Conservation (phyloP, 2,888 invertebrate genomes). For the Orgyia antiqua region DNA sequence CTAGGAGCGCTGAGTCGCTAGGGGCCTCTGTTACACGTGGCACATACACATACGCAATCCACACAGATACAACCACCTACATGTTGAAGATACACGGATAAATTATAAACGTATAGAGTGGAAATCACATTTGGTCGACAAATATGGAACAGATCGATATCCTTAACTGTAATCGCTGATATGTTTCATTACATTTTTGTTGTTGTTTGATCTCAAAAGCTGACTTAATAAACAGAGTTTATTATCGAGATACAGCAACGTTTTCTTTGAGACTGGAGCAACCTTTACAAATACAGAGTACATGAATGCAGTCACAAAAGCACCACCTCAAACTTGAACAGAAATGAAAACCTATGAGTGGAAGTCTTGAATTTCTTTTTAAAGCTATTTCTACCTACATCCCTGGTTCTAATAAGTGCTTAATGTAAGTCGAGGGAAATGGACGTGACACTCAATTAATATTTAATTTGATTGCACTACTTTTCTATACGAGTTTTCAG, state of each 20-base stretch:
- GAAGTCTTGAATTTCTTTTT: conserved; percentile 56
- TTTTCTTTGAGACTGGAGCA: conserved; percentile 29
- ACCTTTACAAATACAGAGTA: conserved; percentile 37
- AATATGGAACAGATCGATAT: conserved; percentile 55
- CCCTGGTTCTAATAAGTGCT: conserved; percentile 55
- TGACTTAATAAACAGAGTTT: too few species aligned
- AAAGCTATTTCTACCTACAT: conserved; percentile 53
- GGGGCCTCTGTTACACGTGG: conserved; percentile 47
- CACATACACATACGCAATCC: conserved; percentile 11
- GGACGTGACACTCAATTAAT: conserved; percentile 62
- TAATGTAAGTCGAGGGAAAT: conserved; percentile 54
- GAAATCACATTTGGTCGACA: conserved; percentile 60
- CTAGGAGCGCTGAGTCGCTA: conserved; percentile 41
- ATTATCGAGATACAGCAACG: conserved; percentile 31
- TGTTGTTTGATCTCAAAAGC: too few species aligned
- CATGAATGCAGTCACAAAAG: conserved; percentile 38
- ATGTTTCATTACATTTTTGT: too few species aligned
- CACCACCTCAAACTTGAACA: conserved; percentile 44
- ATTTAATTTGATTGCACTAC: conserved; percentile 54
- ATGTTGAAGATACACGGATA: conserved; percentile 33
- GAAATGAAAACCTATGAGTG: conserved; percentile 55
- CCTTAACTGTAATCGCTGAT: conserved; percentile 18
- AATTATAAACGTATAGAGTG: conserved; percentile 38
- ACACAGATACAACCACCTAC: conserved; percentile 15
- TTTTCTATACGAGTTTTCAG: conserved; percentile 42